Conservation (phyloP, 2,797 vertebrate genomes). For the Menidia menidia region DNA sequence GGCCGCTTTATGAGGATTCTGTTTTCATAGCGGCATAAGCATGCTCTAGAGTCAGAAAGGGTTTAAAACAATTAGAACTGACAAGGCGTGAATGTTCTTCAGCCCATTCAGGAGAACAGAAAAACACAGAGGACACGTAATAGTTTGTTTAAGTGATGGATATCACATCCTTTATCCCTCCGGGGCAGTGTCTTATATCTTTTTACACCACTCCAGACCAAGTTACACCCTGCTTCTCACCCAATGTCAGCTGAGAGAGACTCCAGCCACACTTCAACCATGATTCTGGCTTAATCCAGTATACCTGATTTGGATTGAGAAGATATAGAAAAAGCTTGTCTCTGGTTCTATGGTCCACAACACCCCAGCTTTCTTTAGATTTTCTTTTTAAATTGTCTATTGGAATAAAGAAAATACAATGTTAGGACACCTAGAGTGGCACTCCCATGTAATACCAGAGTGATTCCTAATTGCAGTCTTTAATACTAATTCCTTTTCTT, state of each 20-base stretch:
- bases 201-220: too few relatives aligned
- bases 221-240: too few relatives aligned
- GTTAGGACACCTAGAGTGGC: conserved; percentile 33
- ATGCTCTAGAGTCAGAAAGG: conserved; percentile 39
- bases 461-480: too few relatives aligned
- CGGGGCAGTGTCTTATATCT: too few relatives aligned
- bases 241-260: too few relatives aligned
- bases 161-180: conserved; percentile 8
- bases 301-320: too few relatives aligned
- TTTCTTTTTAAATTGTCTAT: conserved; percentile 32
- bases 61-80: conserved; percentile 41
- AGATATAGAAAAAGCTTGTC: neutral
- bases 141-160: conserved; percentile 36
- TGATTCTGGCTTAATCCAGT: too few relatives aligned
- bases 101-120: conserved; percentile 26
- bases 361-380: conserved; percentile 12
- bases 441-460: conserved; percentile 34
- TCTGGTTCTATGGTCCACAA: conserved; percentile 31
- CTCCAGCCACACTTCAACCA: too few relatives aligned
- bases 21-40: conserved; percentile 25
- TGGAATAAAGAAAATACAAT: neutral
- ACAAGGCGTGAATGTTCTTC: conserved; percentile 37
- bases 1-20: conserved; percentile 22
- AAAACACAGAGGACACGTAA: neutral
- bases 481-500: too few relatives aligned